Percentiles rank a stretch among this genome's conserved stretches.
These are phyloP conservation scores for Thryonomys swinderianus DNA, from an alignment of 2,113 vertebrate species.

Conservation along the genomic window DNA sequence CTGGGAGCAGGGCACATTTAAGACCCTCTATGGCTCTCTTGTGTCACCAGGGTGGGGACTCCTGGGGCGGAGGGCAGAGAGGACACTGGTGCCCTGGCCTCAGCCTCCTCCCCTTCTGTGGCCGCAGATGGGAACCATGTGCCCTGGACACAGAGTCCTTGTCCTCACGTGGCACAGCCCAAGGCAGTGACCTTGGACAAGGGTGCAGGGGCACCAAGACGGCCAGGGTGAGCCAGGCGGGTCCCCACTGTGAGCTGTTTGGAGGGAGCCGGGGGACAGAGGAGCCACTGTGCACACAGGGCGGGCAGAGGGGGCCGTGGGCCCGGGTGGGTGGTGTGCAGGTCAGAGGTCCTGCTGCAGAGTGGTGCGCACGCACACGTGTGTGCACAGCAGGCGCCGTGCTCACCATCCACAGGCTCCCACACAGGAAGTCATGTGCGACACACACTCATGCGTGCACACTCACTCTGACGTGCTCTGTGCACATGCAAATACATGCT, in stretches of 20 bases:
- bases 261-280: not conserved
- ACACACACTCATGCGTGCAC: not conserved
- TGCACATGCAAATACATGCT: not conserved
- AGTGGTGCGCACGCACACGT: accelerated
- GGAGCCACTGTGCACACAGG: not conserved
- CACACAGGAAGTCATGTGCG: not conserved
- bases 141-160: not conserved
- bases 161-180: not conserved
- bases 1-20: too few species aligned
- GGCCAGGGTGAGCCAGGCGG: not conserved
- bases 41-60: not conserved
- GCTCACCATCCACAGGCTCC: not conserved
- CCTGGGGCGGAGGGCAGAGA: not conserved
- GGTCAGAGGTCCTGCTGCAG: not conserved
- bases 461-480: not conserved
- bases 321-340: not conserved
- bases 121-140: not conserved
- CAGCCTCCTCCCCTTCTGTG: too few species aligned
- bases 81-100: not conserved
- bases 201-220: not conserved
- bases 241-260: not conserved
- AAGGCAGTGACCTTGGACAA: not conserved
- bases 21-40: too few species aligned
- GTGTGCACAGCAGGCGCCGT: not conserved
- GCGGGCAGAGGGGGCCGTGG: not conserved